Evolutionary conservation across 2,888 invertebrate genomes (phyloP).

Genomic region (Dolomedes plantarius): DNA sequence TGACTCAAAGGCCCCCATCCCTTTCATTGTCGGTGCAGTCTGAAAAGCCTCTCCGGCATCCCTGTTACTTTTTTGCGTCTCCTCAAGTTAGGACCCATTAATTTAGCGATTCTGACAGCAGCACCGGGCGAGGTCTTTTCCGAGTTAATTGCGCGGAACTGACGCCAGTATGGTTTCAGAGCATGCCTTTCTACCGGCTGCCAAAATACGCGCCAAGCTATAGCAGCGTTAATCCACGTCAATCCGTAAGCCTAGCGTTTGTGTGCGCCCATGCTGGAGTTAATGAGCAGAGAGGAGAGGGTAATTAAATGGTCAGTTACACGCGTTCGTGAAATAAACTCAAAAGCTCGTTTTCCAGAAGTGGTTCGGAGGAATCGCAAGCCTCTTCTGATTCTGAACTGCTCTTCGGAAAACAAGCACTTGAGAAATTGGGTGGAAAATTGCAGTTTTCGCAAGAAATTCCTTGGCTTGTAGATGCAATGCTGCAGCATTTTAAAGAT

Average conservation of each 20-base stretch:
- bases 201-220: conserved; percentile 40
- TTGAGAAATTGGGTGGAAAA: too few species aligned
- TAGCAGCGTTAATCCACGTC: conserved; percentile 9
- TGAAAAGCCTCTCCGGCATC: neutral
- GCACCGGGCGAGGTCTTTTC: conserved; percentile 26
- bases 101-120: conserved; percentile 30
- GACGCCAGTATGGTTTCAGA: conserved; percentile 52
- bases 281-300: conserved; percentile 7
- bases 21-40: neutral
- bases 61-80: neutral
- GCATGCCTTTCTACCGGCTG: conserved; percentile 34
- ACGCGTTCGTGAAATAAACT: conserved; percentile 8
- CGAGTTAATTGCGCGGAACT: conserved; percentile 46
- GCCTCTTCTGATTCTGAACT: too few species aligned
- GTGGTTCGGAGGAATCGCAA: too few species aligned
- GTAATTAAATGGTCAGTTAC: conserved; percentile 28
- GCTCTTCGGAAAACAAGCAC: too few species aligned
- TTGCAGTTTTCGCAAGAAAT: too few species aligned
- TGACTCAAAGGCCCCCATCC: neutral
- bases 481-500: too few species aligned
- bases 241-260: conserved; percentile 13
- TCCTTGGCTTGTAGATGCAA: too few species aligned
- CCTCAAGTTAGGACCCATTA: conserved; percentile 19
- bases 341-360: too few species aligned
- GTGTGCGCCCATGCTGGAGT: neutral